Evolutionary conservation across 2,888 invertebrate genomes (phyloP), one percentile per base, ranked within the genome.

Genomic region (Caenorhabditis plicata): DNA sequence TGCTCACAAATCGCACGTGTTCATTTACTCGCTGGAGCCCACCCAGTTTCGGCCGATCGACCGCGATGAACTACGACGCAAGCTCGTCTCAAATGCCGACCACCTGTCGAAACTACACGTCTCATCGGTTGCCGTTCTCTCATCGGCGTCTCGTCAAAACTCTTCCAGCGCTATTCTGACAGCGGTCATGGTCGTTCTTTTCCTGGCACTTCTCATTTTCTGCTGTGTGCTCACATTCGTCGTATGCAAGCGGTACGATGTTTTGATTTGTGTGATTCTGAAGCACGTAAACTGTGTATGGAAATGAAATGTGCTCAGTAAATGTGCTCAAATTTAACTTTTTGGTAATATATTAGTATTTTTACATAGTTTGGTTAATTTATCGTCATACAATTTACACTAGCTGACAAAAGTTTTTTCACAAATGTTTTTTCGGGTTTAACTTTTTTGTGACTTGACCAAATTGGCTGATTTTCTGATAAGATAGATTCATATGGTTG

Each of bases 21-120:
- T 69, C 32, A 70, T 78, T 17, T 77, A 78, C 42, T 63, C 72
- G 1, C 35, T 74, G 22, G 72, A 78, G 20, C 62, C 55, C 22
- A 39, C 57, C 11, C 62, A 64, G 7, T 44, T 60, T 15, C 56
- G 61, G 36, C 77, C 77, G 15, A 47, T 73, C 22, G 44, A 44
- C 8, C 58, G 65, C 7, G 57, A 53, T 8, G 50, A 43, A n/a
- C 39, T 74, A 29, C 62, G 64, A 32, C 38, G 53, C 40, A 43
- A 45, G 15, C 25, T 56, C 26, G 44, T 43, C 41, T 15, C 29
- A 1, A 35, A 56, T 31, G 20, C 43, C 7, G 40, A 52, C 23
- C 46, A 45, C 0, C 43, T 63, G 23, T 17, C 42, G 11, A 31
- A 35, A 11, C 22, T 52, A 22, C 36, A 52, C 15, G 50, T 63